These are phyloP conservation scores for Delichon dasypus DNA, from an alignment of 2,797 vertebrate genomes.

Conservation along the genomic window DNA sequence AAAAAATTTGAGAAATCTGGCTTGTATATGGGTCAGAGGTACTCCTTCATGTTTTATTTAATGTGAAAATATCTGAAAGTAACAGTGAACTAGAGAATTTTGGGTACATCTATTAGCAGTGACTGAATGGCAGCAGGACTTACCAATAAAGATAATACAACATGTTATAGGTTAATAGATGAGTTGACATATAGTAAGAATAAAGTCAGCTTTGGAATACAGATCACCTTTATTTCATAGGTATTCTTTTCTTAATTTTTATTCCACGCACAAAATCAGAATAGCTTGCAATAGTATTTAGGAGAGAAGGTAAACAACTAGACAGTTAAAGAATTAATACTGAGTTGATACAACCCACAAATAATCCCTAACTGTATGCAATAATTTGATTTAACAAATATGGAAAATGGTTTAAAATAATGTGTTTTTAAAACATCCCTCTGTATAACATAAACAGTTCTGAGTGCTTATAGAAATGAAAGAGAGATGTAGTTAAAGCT, in stretches of 20 bases:
- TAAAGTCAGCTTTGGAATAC: neutral
- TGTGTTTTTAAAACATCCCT: neutral
- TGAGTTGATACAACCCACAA: neutral
- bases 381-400: neutral
- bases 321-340: neutral
- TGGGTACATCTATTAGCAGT: neutral
- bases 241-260: neutral
- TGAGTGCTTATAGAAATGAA: neutral
- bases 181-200: neutral
- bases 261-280: neutral
- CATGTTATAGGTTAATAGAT: neutral
- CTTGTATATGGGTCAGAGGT: neutral
- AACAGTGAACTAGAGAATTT: neutral
- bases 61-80: neutral
- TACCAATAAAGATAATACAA: neutral
- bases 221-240: neutral
- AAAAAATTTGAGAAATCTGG: neutral
- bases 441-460: neutral
- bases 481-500: neutral
- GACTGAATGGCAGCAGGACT: neutral
- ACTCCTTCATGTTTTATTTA: neutral
- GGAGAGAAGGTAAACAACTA: neutral
- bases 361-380: neutral
- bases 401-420: neutral
- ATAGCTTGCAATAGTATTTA: neutral